Evolutionary conservation across 53 echinoderm and acorn worm genomes (phyloP), one percentile per base, ranked within the genome.

Genomic region (Antedon mediterranea): DNA sequence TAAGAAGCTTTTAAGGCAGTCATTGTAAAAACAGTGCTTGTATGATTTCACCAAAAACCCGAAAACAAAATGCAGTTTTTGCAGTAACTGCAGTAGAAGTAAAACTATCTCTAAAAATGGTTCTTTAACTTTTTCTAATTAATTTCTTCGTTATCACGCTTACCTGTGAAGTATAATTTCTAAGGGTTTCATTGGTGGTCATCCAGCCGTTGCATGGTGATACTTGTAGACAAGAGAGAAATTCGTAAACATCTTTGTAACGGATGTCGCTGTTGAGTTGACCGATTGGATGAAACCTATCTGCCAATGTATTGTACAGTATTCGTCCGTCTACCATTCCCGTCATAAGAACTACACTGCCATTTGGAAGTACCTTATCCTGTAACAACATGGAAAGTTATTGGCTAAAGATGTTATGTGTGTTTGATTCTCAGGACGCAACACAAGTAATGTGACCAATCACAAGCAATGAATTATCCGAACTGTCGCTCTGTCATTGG

Each of bases 201-300:
- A 90, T 82, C 91, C 91, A 90, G 0, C 91, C 91, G 42, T 72
- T 88, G 31, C 91, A 90, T 6, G 91, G 91, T 20, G 91, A 88
- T 11, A 88, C 71, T 29, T 85, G 82, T 28, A 90, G 83, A 74
- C 91, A 90, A 7, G 32, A 75, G 83, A 90, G 74, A 30, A 78
- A 87, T 27, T 88, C 79, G 57, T 90, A 90, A 5, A 90, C 37
- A 71, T 87, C 80, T 41, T 73, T 37, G 80, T 90, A 90, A 0
- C 79, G 88, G 29, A 90, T 75, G 72, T 90, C 83, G 15, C 76
- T 70, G 28, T 78, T 80, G 78, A 44, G 80, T 71, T 90, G 44
- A 4, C 90, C 91, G 0, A 90, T 33, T 3, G 91, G 91, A 75
- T 90, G 91, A 14, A 85, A 77, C 18, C 85, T 79, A 31, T 88